Percentiles rank a stretch among this genome's conserved stretches.
phyloP scores from a whole-genome alignment of 2,888 invertebrate species.

The Lycocerus yunnanus region DNA sequence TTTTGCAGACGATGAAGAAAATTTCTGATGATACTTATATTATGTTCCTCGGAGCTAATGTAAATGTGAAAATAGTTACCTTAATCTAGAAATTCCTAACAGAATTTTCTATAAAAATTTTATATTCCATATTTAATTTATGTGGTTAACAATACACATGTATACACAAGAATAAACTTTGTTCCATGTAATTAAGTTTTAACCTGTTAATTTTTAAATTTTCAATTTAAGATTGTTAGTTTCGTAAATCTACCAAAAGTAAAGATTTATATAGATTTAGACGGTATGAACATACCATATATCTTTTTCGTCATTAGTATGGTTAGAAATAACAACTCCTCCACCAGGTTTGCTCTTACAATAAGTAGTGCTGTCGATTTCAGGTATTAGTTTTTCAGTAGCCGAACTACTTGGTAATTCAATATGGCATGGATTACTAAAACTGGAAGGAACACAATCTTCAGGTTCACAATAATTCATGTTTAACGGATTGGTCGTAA shows the following conservation, averaged over 20 bases:
- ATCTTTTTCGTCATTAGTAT: conserved; percentile 45
- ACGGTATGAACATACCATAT: conserved; percentile 46
- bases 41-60: no score
- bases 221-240: neutral
- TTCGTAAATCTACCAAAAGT: neutral
- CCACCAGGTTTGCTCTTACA: conserved; percentile 61
- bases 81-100: no score
- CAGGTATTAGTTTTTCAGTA: conserved; percentile 41
- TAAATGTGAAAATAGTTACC: no score
- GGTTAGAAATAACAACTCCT: conserved; percentile 38
- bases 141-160: no score
- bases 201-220: no score
- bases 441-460: conserved; percentile 65
- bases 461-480: conserved; percentile 71
- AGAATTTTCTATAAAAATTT: no score
- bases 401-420: conserved; percentile 60
- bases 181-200: no score
- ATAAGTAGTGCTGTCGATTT: conserved; percentile 71
- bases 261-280: neutral
- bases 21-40: no score
- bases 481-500: conserved; percentile 78
- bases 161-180: no score
- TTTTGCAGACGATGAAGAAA: no score
- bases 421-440: conserved; percentile 76
- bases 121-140: no score